Percentiles rank a stretch among this genome's conserved stretches.
These are phyloP conservation scores for Rhagium mordax DNA, from an alignment of 2,888 invertebrate genomes.

Conservation along the genomic window DNA sequence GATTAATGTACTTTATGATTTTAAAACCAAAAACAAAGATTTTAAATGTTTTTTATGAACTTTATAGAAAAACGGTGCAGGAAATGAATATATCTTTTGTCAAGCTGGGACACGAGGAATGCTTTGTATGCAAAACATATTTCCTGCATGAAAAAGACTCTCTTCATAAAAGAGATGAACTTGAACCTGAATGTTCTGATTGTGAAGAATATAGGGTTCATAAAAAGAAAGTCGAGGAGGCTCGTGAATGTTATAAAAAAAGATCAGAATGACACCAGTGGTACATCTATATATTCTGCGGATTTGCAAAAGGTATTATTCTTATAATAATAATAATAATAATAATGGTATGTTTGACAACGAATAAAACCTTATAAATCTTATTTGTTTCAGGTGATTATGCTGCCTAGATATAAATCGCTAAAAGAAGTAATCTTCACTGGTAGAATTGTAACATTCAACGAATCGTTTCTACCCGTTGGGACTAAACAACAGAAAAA, in stretches of 20 bases:
- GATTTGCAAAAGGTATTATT: background rate
- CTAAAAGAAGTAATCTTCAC: background rate
- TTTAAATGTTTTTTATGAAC: constrained; percentile 12
- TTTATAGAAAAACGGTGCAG: constrained; percentile 17
- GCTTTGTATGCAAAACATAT: background rate
- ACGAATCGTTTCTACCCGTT: background rate
- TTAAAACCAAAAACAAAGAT: constrained; percentile 7
- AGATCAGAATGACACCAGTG: background rate
- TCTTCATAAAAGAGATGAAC: background rate
- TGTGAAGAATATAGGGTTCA: background rate
- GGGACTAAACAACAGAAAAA: constrained; percentile 1
- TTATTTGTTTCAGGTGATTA: no score
- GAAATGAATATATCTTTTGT: constrained; percentile 13
- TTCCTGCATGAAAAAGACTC: constrained; percentile 3
- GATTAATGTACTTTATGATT: background rate
- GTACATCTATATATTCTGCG: background rate
- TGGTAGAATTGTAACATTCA: background rate
- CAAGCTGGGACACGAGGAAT: constrained; percentile 15
- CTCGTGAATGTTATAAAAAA: background rate
- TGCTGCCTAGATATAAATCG: background rate
- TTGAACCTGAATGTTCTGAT: background rate
- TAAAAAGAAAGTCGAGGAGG: background rate
- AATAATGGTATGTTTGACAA: background rate
- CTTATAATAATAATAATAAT: no score
- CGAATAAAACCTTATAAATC: no score